phyloP scores from a whole-genome alignment of 2,797 vertebrate genomes.

The Meriones psammophilus region DNA sequence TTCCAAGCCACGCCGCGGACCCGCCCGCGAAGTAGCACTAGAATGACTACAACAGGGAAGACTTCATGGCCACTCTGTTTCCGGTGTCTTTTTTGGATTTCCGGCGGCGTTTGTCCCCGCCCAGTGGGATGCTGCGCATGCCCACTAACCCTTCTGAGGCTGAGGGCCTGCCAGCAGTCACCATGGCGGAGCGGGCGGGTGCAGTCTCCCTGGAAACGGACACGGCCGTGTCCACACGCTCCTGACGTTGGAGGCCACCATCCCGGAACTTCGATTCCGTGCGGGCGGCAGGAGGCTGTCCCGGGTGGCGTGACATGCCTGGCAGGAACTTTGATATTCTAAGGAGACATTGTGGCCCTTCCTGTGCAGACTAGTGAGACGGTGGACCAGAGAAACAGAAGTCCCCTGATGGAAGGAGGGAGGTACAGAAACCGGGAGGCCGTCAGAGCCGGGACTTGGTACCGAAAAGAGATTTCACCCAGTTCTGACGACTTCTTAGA shows the following conservation, averaged over 20 bases:
- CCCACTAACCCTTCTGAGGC: background rate
- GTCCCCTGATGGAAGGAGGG: background rate
- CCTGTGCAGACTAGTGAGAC: background rate
- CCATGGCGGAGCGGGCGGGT: background rate
- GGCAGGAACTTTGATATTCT: background rate
- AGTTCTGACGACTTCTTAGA: background rate
- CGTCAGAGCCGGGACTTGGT: background rate
- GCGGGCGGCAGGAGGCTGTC: background rate
- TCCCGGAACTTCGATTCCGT: background rate
- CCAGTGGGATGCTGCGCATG: background rate
- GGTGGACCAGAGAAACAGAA: background rate
- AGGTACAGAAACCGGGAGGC: background rate
- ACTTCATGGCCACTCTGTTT: background rate
- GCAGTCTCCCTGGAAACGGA: background rate
- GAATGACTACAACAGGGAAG: background rate
- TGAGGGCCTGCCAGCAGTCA: background rate
- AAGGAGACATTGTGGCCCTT: background rate
- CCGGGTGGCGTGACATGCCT: background rate
- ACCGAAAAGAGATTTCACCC: background rate
- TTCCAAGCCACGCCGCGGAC: background rate
- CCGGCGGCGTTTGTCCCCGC: background rate
- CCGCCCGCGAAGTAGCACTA: background rate
- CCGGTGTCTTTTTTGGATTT: background rate
- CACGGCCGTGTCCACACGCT: fast-evolving
- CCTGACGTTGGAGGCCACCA: background rate